phyloP scores from a whole-genome alignment of 2,113 vertebrate species.

The Nanorana parkeri region DNA sequence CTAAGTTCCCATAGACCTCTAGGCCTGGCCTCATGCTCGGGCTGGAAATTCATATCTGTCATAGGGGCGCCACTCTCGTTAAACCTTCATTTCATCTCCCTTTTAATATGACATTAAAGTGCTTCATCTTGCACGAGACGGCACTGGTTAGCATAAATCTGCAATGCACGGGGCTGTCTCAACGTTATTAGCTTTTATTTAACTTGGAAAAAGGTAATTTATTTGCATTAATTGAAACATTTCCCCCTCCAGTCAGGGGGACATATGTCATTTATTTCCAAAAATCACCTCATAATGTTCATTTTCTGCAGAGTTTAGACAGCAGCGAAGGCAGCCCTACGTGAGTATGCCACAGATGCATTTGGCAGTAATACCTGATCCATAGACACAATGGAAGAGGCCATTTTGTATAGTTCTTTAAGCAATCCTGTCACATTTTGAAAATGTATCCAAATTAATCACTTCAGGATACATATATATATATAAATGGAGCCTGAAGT shows the following conservation, averaged over 20 bases:
- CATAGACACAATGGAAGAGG: too few relatives aligned
- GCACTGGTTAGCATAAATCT: conserved; percentile 66
- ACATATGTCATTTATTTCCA: not conserved
- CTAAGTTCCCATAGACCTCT: not conserved
- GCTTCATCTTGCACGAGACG: conserved; percentile 60
- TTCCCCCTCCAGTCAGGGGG: not conserved
- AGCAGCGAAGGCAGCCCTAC: too few relatives aligned
- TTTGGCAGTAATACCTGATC: too few relatives aligned
- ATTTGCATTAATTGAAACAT: conserved; percentile 68
- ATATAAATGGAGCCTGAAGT: too few relatives aligned
- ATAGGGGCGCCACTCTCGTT: conserved; percentile 57
- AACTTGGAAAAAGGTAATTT: conserved; percentile 70
- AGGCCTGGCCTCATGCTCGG: not conserved
- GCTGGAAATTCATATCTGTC: conserved; percentile 53
- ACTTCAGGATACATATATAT: too few relatives aligned
- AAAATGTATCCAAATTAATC: too few relatives aligned
- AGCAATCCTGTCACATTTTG: too few relatives aligned
- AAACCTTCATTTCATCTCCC: conserved; percentile 68
- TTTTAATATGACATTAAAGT: conserved; percentile 66
- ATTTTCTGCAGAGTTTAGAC: not conserved
- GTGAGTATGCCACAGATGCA: too few relatives aligned
- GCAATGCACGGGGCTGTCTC: conserved; percentile 59
- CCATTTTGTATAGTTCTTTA: too few relatives aligned
- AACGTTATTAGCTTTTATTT: conserved; percentile 70
- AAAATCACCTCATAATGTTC: not conserved